phyloP scores from a whole-genome alignment of 2,888 invertebrate species.

The Sicus ferrugineus region DNA sequence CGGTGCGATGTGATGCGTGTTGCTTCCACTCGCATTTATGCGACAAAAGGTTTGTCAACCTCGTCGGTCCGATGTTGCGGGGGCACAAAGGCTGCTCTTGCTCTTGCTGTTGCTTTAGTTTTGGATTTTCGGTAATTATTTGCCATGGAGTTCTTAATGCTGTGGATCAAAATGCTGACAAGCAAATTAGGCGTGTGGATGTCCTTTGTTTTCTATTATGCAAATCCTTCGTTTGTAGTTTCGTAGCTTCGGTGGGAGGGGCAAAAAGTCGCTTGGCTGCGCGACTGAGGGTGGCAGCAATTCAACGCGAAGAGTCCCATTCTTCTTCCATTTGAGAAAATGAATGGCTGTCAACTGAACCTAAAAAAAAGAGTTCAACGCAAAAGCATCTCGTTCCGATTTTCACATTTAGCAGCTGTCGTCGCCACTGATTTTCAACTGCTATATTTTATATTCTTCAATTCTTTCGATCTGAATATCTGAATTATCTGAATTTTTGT shows the following conservation, averaged over 20 bases:
- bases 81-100: background rate
- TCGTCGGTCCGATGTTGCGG: background rate
- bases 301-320: background rate
- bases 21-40: background rate
- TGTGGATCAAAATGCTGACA: conserved; percentile 45
- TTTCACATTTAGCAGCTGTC: too few species aligned
- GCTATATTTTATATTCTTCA: too few species aligned
- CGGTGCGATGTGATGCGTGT: background rate
- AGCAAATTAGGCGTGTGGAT: conserved; percentile 51
- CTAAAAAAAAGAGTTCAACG: too few species aligned
- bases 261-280: too few species aligned
- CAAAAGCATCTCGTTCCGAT: too few species aligned
- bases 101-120: conserved; percentile 46
- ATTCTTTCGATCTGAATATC: too few species aligned
- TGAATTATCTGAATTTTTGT: too few species aligned
- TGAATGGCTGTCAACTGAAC: too few species aligned
- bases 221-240: conserved; percentile 6
- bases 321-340: background rate
- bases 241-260: too few species aligned
- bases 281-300: background rate
- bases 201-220: conserved; percentile 2
- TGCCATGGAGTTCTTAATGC: too few species aligned
- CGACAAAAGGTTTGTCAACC: conserved; percentile 27
- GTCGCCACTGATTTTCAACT: too few species aligned
- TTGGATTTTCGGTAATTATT: too few species aligned